Percentiles rank a stretch among this genome's conserved stretches.
Conservation (phyloP, 2,888 invertebrate species). For the Quadriops clusia region DNA sequence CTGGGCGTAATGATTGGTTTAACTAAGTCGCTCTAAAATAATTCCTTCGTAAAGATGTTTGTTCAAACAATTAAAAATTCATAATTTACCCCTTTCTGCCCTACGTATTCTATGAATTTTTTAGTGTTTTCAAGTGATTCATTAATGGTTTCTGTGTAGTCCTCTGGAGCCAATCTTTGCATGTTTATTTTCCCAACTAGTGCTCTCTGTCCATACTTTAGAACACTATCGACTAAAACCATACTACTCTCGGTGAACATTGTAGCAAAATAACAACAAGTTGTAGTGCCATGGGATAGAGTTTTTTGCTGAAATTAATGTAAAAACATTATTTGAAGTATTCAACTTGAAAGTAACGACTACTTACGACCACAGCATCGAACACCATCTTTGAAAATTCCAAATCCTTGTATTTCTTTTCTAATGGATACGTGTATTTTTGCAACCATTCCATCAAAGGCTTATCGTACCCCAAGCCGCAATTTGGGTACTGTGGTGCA, state of each 20-base stretch:
- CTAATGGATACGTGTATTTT: slow-evolving; percentile 75
- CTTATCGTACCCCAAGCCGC: slow-evolving; percentile 70
- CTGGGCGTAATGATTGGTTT: slow-evolving; percentile 73
- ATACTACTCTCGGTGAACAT: slow-evolving; percentile 59
- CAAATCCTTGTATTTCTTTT: slow-evolving; percentile 55
- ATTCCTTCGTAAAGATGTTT: too few species aligned
- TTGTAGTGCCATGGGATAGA: slow-evolving; percentile 70
- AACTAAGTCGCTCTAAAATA: slow-evolving; percentile 53
- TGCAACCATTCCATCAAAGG: slow-evolving; percentile 75
- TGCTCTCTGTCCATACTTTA: slow-evolving; percentile 64
- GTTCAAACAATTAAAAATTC: too few species aligned
- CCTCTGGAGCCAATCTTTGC: slow-evolving; percentile 42
- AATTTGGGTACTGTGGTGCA: slow-evolving; percentile 79
- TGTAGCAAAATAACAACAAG: slow-evolving; percentile 80
- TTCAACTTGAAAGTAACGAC: not conserved
- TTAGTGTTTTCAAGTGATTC: slow-evolving; percentile 50
- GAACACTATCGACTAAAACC: slow-evolving; percentile 55
- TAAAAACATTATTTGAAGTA: not conserved
- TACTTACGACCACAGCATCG: slow-evolving; percentile 66
- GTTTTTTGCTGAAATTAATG: slow-evolving; percentile 51
- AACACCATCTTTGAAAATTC: slow-evolving; percentile 61
- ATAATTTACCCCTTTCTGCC: too few species aligned
- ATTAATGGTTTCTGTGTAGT: slow-evolving; percentile 51
- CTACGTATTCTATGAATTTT: slow-evolving; percentile 49
- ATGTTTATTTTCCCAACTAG: slow-evolving; percentile 81